Evolutionary conservation across 2,113 vertebrate species (phyloP), one percentile per base, ranked within the genome.

Genomic region (Lophotis ruficrista): DNA sequence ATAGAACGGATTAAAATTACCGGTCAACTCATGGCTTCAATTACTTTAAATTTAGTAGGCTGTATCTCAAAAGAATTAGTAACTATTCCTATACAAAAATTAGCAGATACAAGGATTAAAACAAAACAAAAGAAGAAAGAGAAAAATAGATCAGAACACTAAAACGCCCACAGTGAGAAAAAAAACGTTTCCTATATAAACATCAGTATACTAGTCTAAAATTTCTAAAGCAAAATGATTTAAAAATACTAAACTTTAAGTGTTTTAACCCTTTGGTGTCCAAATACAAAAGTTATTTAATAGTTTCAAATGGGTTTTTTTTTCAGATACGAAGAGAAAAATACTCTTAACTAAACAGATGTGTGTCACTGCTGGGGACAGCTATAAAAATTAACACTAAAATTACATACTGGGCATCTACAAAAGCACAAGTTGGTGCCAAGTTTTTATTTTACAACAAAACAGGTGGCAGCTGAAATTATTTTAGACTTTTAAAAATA

Each of bases 251-350:
- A 91, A 91, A 95, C 84, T 94, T 73, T 19, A 83, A 94, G 92
- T 86, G 96, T 98, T 98, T 98, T 98, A 98, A 98, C 98, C 98
- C 98, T 98, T 98, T 98, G 98, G 98, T 98, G 97, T 98, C 98
- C 98, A 98, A 97, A 96, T 97, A 96, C 58, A 93, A 31, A 94
- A 93, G 82, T 35, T 83, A 87, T 92, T 50, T 96, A 93, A 96
- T 93, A 75, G 84, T 94, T 94, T 91, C 37, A 80, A 90, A 38
- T 54, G 37, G 37, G 14, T 61, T 72, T 84, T 94, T 62, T 83
- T 80, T 96, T 41, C 76, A 97, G 38, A 95, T 95, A 98, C 71
- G 60, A 91, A 66, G 65, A 94, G 65, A 87, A 96, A 96, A 97
- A 78, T 53, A 95, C 51, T 94, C 87, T 95, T 91, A 95, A 87